Evolutionary conservation across 2,888 invertebrate genomes (phyloP), one percentile per base, ranked within the genome.

Genomic region (Masnerella sp.): DNA sequence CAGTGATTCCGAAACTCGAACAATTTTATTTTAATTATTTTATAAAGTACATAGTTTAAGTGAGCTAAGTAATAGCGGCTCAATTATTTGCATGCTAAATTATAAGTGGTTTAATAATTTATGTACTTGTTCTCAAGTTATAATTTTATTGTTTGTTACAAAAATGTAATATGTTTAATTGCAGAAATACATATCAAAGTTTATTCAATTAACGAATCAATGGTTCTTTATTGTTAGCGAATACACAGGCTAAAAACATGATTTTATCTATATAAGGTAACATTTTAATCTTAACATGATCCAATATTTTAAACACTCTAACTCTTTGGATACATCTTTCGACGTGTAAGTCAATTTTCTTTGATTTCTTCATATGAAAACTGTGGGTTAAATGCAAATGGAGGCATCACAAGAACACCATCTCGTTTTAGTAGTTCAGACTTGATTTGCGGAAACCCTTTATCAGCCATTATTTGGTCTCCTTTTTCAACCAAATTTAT

Each of bases 181-280:
- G n/a, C n/a, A 32, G 32, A 34, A 34, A 34, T 34, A n/a, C n/a
- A 40, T 65, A 51, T 42, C 69, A 58, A 36, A 54, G 71, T 74
- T 67, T 80, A 77, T n/a, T 78, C 79, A n/a, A 81, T 17, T 47
- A 78, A 77, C 14, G 73, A 69, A 43, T 47, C 15, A 51, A n/a
- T 1, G 56, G 64, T 30, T 64, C 49, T 28, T 70, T 64, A 25
- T 49, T 58, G 28, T 70, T 70, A n/a, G 64, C 62, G 7, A 70
- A 9, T 2, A 64, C 15, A 43, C 62, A 70, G 4, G 43, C 25
- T 5, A 64, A 20, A 22, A 14, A 32, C 32, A 64, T 64, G 7
- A 70, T 49, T 49, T 62, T 42, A 34, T 70, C 64, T 2, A 70
- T 70, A 18, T 42, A 17, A 2, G 20, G 47, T 1, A 67, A 34